Base-by-base conservation (phyloP, 2,113 vertebrate genomes). In the Spea bombifrons region DNA sequence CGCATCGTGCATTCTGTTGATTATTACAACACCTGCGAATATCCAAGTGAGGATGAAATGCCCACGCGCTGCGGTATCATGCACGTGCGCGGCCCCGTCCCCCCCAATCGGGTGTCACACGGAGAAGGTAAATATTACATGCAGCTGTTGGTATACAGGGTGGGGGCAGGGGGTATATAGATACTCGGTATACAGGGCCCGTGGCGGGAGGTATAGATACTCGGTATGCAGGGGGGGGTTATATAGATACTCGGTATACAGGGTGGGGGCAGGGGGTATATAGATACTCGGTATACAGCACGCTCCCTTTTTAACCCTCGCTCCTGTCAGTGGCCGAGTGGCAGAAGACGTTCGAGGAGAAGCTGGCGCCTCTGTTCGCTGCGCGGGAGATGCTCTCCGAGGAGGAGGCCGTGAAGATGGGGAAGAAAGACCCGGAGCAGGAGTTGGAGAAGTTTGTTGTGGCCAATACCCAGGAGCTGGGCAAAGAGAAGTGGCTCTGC, bases 401-500 rank as follows among this genome's bases (percentile, higher is more conserved):
- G 81, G 96, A 97, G 0, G 96, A 97, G 64, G 95, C 95, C 0
- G 79, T 66, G 8, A 96, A 96, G 79, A 96, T 97, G 92, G 96
- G 96, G 3, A 92, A 94, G 44, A 97, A 97, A 82, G 94, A 96
- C 77, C 95, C 94, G 0, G 95, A 94, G 67, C 94, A 96, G 75
- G 96, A 97, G 84, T 92, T 96, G 86, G 95, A 97, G 84, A 97
- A 97, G 84, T 97, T 97, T 88, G 93, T 97, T 55, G 92, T 89
- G 4, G 93, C 94, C 5, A 97, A 97, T 87, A 97, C 95, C 0
- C 96, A 97, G 83, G 96, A 97, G 85, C 90, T 97, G 85, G 94
- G 95, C 82, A 97, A 97, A 86, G 96, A 97, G 89, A 97, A 97
- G 82, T 97, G 96, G 96, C 93, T 96, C 0, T 97, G 96, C 64